A percentile compares a stretch with the other conserved stretches of the same genome.
Evolutionary conservation across 2,888 invertebrate genomes (phyloP).

Genomic region (Hirtodrosophila confusa): DNA sequence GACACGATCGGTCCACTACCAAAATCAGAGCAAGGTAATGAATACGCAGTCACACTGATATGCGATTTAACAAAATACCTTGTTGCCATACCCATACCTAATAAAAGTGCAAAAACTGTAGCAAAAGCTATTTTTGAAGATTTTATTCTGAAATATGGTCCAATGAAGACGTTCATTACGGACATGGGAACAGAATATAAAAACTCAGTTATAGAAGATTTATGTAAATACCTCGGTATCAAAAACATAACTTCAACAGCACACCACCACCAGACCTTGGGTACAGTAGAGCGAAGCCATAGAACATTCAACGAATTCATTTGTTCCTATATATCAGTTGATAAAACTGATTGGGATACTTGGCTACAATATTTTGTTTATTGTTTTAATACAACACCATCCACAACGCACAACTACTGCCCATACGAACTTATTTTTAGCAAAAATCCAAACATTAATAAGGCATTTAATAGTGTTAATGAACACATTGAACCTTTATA

Average conservation of each 20-base stretch:
- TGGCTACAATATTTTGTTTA: too few relatives aligned
- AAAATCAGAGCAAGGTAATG: not conserved
- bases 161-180: conserved; percentile 1
- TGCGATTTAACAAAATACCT: not conserved
- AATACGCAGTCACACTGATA: not conserved
- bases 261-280: not conserved
- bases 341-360: conserved; percentile 1
- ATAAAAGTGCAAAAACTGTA: not conserved
- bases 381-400: too few relatives aligned
- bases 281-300: not conserved
- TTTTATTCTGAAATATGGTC: not conserved
- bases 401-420: too few relatives aligned
- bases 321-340: not conserved
- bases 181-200: conserved; percentile 2
- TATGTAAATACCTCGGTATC: not conserved
- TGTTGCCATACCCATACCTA: not conserved
- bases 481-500: not conserved
- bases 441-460: not conserved
- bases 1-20: not conserved
- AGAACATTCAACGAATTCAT: not conserved
- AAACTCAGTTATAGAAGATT: not conserved
- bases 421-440: too few relatives aligned
- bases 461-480: conserved; percentile 5
- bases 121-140: not conserved
- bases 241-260: not conserved